Base-by-base conservation (phyloP, 2,797 vertebrate genomes). In the Poeciliopsis presidionis region DNA sequence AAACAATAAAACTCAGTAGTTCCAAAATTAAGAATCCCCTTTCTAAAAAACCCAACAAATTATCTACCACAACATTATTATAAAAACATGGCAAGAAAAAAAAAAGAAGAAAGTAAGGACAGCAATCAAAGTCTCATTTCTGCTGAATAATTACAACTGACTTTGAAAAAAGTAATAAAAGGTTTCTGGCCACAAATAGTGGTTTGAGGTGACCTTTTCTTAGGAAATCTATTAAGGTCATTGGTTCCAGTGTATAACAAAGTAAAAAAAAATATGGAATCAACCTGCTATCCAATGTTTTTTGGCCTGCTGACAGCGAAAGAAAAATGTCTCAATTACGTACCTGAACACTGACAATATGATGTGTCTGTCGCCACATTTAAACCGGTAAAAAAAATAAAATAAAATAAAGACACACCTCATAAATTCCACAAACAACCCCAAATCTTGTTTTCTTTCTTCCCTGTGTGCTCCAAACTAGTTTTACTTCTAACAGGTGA, bases 1-100 rank as follows among this genome's bases (percentile, higher is more conserved):
- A 84, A 88, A 92, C 90, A 90, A 45, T 49, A 89, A 89, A 90
- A 82, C 74, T 96, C 95, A 96, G 96, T 96, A 96, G 95, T 95
- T 94, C 87, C 87, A 91, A 91, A 94, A 91, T 85, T 49, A 91
- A 87, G 63, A 90, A 83, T 85, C 83, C 84, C 83, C 90, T 87
- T 83, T 87, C 87, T 89, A 49, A 73, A 76, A 81, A 74, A 90
- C 88, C 81, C 74, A 83, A 75, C 53, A 79, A 77, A n/a, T 63
- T 84, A 88, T 85, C 81, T 86, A 88, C 79, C 87, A 92, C 92
- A 90, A 75, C 83, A 90, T 84, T 83, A 81, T 86, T 72, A 86
- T 91, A 91, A 79, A 90, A 92, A 93, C 87, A 91, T 84, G 63
- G 71, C 12, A 80, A 86, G 72, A 81, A 91, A 77, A 72, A 8